Evolutionary conservation across 2,888 invertebrate species (phyloP), one percentile per base, ranked within the genome.

Genomic region (Xanthia togata): DNA sequence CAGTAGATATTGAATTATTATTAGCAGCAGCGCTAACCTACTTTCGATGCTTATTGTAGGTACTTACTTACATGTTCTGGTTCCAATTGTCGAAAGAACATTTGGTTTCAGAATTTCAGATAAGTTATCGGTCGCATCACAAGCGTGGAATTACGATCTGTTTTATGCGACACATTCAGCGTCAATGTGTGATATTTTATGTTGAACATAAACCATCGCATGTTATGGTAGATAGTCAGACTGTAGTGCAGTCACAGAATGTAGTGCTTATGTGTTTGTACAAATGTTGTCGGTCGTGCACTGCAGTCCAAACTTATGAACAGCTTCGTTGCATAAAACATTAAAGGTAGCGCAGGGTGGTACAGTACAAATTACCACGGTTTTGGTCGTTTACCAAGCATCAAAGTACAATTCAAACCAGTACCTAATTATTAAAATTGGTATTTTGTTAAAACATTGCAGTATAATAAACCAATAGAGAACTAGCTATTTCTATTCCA

Each of bases 101-200:
- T 53, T 76, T 62, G 55, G 55, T 63, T 20, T 79, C 47, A 23
- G 35, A 38, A 68, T 55, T 62, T 47, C 79, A 53, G 17, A 78
- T 78, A 50, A 20, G 31, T 60, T 69, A 6, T 44, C 9, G 44
- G 50, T 23, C 23, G 50, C 23, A 31, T 47, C 31, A 38, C 55
- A 38, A 20, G 62, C 50, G 23, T 50, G 50, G 50, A 50, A 50
- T 50, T 71, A 57, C 72, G 31, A 79, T 62, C 73, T 20, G 64
- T 73, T 81, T 60, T n/a, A 81, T 65, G 44, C 2, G 23, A 50
- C 20, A 73, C 31, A 73, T 38, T 81, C 53, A 31, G 53, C 31
- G 31, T 41, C 17, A 50, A 26, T 20, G 31, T 47, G 14, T 35
- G 14, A 80, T 72, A 50, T 63, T 59, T 71, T 57, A 31, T 70